These are phyloP conservation scores for Hedychridium roseum DNA, from an alignment of 2,888 invertebrate genomes.

Conservation along the genomic window DNA sequence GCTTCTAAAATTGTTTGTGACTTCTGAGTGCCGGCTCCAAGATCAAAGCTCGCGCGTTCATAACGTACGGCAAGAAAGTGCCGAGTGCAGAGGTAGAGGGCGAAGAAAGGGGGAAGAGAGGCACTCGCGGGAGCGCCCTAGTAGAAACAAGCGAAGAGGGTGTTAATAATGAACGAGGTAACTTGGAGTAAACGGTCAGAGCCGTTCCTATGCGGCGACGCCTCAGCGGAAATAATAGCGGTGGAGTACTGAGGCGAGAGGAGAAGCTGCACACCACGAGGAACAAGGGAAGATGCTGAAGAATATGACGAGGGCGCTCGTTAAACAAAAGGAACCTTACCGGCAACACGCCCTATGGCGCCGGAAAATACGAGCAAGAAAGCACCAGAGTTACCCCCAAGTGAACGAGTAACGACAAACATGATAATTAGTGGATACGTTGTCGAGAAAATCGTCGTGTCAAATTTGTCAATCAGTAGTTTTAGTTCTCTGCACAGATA, in stretches of 20 bases:
- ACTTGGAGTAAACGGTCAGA: conserved; percentile 14
- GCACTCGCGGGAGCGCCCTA: not conserved
- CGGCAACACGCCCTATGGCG: conserved; percentile 15
- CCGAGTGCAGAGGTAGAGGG: too few species aligned
- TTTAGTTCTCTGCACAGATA: too few species aligned
- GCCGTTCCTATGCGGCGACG: conserved; percentile 1
- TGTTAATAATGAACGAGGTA: conserved; percentile 19
- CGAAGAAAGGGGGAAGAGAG: too few species aligned
- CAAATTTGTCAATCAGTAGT: too few species aligned
- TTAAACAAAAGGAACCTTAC: conserved; percentile 21
- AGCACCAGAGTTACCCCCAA: conserved; percentile 4
- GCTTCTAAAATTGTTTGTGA: too few species aligned
- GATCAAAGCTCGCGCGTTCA: too few species aligned
- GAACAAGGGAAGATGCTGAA: too few species aligned
- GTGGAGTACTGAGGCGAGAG: conserved; percentile 11
- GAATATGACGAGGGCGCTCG: conserved; percentile 15
- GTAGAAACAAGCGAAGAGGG: conserved; percentile 2
- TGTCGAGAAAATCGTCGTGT: conserved; percentile 10
- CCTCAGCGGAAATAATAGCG: conserved; percentile 16
- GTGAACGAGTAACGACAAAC: conserved; percentile 17
- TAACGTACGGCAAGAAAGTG: too few species aligned
- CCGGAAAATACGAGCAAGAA: conserved; percentile 20
- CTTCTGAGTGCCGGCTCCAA: too few species aligned
- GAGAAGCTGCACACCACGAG: too few species aligned
- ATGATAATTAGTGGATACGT: conserved; percentile 18